Evolutionary conservation across 2,797 vertebrate species (phyloP).

Genomic region (Eulemur coronatus): DNA sequence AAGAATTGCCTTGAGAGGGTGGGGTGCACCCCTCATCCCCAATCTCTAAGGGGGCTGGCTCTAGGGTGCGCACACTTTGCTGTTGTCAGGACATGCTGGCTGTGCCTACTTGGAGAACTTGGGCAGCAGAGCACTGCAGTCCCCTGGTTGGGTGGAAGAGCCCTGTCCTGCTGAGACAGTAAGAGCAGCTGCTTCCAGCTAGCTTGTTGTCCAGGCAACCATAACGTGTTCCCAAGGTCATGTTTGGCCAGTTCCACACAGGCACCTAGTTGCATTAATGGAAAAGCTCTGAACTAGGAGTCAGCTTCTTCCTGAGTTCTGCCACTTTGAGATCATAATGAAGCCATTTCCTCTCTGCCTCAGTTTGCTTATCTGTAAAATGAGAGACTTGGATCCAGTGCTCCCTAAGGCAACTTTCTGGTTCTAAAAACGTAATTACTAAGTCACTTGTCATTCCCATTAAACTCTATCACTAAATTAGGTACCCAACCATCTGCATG

Average conservation of each 20-base stretch:
- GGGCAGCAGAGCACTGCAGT: fast-evolving
- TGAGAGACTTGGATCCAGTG: too few relatives aligned
- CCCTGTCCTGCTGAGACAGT: fast-evolving
- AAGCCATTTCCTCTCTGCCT: background rate
- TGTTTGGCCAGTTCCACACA: fast-evolving
- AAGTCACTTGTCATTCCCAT: background rate
- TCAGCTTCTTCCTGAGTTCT: background rate
- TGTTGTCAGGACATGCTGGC: fast-evolving
- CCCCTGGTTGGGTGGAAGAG: background rate
- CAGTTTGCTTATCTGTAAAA: background rate
- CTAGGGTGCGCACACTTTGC: fast-evolving
- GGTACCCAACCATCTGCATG: background rate
- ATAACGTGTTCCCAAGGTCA: background rate
- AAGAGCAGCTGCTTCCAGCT: too few relatives aligned
- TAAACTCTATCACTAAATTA: background rate
- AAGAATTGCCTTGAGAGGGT: background rate
- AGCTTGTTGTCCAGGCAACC: background rate
- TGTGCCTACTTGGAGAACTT: fast-evolving
- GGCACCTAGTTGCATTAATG: background rate
- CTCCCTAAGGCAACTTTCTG: background rate
- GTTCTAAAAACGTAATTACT: background rate
- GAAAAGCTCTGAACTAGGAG: background rate
- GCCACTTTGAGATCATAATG: background rate
- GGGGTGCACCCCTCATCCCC: background rate
- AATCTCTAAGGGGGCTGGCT: too few relatives aligned